Base-by-base conservation (phyloP, 2,888 invertebrate species). In the Megalurothrips usitatus region DNA sequence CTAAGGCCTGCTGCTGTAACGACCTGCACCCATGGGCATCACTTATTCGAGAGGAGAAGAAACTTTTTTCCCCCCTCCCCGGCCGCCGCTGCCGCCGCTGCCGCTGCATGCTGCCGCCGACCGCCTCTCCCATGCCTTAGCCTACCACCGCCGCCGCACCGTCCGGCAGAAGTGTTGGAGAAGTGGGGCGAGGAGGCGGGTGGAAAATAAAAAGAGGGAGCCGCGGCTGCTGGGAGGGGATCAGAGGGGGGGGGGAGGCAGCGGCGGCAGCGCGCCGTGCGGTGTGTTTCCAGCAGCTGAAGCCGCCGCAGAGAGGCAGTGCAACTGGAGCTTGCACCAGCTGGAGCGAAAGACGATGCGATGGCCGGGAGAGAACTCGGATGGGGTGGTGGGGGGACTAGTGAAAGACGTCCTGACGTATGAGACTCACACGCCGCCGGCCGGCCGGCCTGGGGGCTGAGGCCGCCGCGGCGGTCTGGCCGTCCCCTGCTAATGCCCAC, bases 21-120 rank as follows among this genome's bases (percentile, higher is more conserved):
- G 68, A 26, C 68, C 68, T 75, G 68, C 68, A 75, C 68, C 68
- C 68, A 23, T 26, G 68, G 68, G 68, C 68, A 75, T 75, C 68
- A 75, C 68, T 75, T 75, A 75, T 75, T 75, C 68, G 23, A 75
- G 23, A n/a, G 68, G 23, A 23, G 26, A 75, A 26, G 26, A 75
- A 75, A 75, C 26, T 75, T 75, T 75, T 75, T 26, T n/a, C n/a
- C 68, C 26, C 68, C 68, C 68, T 75, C 58, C 68, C 68, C 23
- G 9, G 68, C 68, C 68, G 68, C 58, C 58, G 52, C 52, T 43
- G 34, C 34, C 6, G 34, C 34, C 34, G 34, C 34, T 43, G 34
- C 34, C 34, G 34, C 34, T 43, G 34, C 34, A n/a, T n/a, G 34
- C 34, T 43, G 34, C 34, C 34, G 34, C 34, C 6, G 34, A 2